Base-by-base conservation (phyloP, 2,113 vertebrate genomes). In the Ptilorrhoa leucosticta region DNA sequence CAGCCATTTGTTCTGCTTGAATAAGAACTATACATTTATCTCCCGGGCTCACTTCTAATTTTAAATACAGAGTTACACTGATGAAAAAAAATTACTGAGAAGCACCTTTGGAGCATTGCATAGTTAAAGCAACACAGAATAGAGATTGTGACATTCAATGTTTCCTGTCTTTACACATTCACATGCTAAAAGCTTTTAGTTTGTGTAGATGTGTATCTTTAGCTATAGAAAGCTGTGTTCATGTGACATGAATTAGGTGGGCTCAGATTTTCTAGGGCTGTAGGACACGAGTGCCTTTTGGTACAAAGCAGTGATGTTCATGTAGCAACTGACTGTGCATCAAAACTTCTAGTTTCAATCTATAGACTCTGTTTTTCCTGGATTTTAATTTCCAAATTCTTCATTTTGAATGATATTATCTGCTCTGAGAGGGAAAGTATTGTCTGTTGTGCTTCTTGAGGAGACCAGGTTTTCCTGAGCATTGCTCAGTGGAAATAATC, bases 401-500 rank as follows among this genome's bases (percentile, higher is more conserved):
- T 35, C 7, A 6, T 56, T 86, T 68, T 63, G 80, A 70, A 6
- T 47, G 11, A 4, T 23, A 13, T 2, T 44, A 21, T 22, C 50
- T 73, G 37, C n/a, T 71, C 69, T 44, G 64, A 92, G 89, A 87
- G 76, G 60, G 76, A 90, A 93, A 94, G 88, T 71, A 0, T 18
- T 51, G 47, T 35, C 40, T 54, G 27, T 17, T 57, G 17, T n/a
- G 37, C 75, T 86, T 72, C 63, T 73, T 44, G 47, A 73, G 13
- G 42, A 44, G 75, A 69, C 14, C 42, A 47, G 48, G 35, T 53
- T 90, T 92, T 93, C 56, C 56, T 37, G 27, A 57, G 31, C 51
- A 39, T 61, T 76, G 69, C 72, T 79, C 78, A 87, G 61, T 93
- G 83, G 93, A 92, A 91, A 90, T 83, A 71, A 95, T 83, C 37